Percentiles rank a stretch among this genome's conserved stretches.
phyloP scores from a whole-genome alignment of 2,113 vertebrate species.

The Nematolebias whitei region DNA sequence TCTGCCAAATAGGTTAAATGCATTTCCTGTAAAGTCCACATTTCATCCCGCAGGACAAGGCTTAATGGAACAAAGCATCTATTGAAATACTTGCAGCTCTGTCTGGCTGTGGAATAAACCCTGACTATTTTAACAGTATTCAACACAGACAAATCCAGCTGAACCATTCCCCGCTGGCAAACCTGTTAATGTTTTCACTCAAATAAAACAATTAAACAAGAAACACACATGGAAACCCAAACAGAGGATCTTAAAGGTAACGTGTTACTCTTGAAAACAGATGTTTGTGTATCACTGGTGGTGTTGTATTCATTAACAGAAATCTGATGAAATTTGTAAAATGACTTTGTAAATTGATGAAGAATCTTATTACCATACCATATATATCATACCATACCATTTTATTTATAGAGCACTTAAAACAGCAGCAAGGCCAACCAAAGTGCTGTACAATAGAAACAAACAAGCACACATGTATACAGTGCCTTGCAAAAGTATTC shows the following conservation, averaged over 20 bases:
- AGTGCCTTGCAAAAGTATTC: too few relatives aligned
- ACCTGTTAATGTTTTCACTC: neutral
- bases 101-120: neutral
- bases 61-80: conserved; percentile 49
- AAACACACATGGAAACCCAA: neutral
- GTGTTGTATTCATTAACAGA: conserved; percentile 1
- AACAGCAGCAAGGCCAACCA: too few relatives aligned
- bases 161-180: neutral
- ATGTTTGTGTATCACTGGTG: neutral
- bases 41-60: conserved; percentile 32
- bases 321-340: conserved; percentile 11
- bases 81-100: conserved; percentile 24
- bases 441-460: too few relatives aligned
- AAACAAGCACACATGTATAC: too few relatives aligned
- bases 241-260: neutral
- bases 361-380: too few relatives aligned
- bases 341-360: conserved; percentile 15
- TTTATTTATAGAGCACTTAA: too few relatives aligned
- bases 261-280: neutral
- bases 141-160: neutral
- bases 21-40: conserved; percentile 47
- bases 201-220: neutral
- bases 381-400: too few relatives aligned
- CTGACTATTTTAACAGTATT: neutral
- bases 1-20: conserved; percentile 42